Percentiles rank a stretch among this genome's conserved stretches.
Evolutionary conservation across 2,797 vertebrate genomes (phyloP).

Genomic region (Neopelma chrysocephalum): DNA sequence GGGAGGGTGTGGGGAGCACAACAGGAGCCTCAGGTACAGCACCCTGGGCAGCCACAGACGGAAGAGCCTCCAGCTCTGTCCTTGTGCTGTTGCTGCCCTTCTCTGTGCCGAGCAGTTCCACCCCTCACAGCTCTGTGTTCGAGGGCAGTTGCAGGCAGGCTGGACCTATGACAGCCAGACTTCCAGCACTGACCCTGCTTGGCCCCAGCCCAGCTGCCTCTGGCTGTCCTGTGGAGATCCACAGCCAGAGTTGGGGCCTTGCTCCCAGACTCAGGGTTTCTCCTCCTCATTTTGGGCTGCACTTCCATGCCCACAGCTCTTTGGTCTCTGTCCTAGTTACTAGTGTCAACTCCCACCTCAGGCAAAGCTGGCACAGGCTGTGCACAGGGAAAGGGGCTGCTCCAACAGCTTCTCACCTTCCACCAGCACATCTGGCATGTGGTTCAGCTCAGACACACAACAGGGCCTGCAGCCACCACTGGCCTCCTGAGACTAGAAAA

Average conservation of each 20-base stretch:
- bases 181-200: neutral
- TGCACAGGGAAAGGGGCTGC: neutral
- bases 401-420: neutral
- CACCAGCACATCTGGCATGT: rapidly evolving
- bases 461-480: neutral
- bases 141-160: neutral
- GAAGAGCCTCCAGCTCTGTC: neutral
- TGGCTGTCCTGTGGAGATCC: neutral
- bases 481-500: neutral
- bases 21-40: neutral
- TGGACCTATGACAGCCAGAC: neutral
- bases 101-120: rapidly evolving
- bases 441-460: neutral
- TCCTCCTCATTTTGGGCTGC: neutral
- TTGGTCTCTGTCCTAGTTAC: too few species aligned
- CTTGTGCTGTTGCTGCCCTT: neutral
- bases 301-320: rapidly evolving
- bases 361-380: neutral
- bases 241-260: rapidly evolving
- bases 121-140: rapidly evolving
- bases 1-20: neutral
- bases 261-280: neutral
- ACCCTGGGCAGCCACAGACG: rapidly evolving
- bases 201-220: neutral
- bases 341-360: rapidly evolving